Evolutionary conservation across 2,888 invertebrate species (phyloP).

Genomic region (Chrysolina haemoptera): DNA sequence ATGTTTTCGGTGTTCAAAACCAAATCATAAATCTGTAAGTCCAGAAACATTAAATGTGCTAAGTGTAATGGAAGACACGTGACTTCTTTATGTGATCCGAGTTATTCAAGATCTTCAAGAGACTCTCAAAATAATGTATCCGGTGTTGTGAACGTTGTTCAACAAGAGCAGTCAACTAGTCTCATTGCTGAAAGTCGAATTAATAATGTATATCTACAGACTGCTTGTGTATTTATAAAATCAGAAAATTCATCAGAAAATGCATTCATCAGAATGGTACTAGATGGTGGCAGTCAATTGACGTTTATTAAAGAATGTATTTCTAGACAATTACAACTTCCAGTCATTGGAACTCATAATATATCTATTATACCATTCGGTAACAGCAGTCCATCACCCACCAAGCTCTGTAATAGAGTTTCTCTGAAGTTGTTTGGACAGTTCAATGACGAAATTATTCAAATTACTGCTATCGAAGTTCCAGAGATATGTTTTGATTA

Average conservation of each 20-base stretch:
- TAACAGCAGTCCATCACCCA: neutral
- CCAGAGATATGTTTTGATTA: neutral
- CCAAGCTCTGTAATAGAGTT: neutral
- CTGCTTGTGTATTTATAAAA: neutral
- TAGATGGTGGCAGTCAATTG: neutral
- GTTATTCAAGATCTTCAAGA: neutral
- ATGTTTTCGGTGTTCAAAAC: neutral
- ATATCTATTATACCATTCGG: neutral
- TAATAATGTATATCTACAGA: neutral
- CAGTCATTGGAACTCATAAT: neutral
- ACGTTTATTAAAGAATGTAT: neutral
- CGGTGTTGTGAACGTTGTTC: neutral
- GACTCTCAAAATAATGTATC: neutral
- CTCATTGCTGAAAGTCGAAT: too few relatives aligned
- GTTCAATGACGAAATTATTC: neutral
- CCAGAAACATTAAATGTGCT: neutral
- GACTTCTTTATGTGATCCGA: neutral
- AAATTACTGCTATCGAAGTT: neutral
- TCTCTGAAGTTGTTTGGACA: neutral
- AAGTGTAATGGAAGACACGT: neutral
- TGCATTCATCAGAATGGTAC: neutral
- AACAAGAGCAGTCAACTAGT: too few relatives aligned
- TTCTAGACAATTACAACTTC: neutral
- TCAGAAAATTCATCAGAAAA: too few relatives aligned
- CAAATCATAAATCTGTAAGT: neutral